Percentiles rank a stretch among this genome's conserved stretches.
These are phyloP conservation scores for Gerris buenoi DNA, from an alignment of 1,140 invertebrate species.

Conservation along the genomic window DNA sequence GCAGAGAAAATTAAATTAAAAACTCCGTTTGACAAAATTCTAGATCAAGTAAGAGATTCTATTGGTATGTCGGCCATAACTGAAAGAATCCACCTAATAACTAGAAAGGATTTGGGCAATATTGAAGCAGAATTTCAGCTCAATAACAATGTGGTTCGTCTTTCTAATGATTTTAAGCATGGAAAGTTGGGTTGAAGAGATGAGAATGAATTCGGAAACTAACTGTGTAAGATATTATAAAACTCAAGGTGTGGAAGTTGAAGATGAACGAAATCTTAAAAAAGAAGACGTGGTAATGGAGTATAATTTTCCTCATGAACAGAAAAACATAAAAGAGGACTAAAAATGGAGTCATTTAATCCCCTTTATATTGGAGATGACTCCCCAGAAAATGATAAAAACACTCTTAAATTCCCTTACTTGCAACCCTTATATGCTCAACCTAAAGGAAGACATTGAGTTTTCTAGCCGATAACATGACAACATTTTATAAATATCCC, in stretches of 20 bases:
- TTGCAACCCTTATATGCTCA: too few relatives aligned
- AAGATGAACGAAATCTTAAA: not conserved
- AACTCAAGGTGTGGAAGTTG: not conserved
- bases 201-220: not conserved
- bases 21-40: not conserved
- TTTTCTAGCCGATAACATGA: too few relatives aligned
- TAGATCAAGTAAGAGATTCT: not conserved
- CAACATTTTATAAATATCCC: too few relatives aligned
- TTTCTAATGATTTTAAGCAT: not conserved
- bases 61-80: too few relatives aligned
- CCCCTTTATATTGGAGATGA: too few relatives aligned
- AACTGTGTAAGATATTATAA: not conserved
- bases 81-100: not conserved
- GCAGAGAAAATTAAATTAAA: not conserved
- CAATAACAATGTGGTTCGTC: not conserved
- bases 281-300: not conserved
- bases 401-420: too few relatives aligned
- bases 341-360: too few relatives aligned
- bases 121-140: not conserved
- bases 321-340: too few relatives aligned
- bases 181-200: not conserved
- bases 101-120: not conserved
- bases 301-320: too few relatives aligned
- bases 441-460: too few relatives aligned
- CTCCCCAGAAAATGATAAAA: too few relatives aligned